Evolutionary conservation across 1,140 invertebrate species (phyloP).

Genomic region (Apocrypta bakeri): DNA sequence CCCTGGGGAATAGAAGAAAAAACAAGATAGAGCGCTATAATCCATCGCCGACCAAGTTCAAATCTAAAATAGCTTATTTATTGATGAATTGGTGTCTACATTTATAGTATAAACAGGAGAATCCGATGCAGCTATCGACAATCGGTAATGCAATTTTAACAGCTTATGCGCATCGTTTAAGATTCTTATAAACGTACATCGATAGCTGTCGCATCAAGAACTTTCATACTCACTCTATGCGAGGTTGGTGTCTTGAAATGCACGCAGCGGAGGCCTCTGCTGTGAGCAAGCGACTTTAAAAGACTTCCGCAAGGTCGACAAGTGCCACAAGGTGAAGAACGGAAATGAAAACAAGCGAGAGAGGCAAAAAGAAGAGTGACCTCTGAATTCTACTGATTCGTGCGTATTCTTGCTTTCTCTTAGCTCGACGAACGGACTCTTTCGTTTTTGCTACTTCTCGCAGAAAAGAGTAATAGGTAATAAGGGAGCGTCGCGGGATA

Average conservation of each 20-base stretch:
- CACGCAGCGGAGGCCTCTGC: neutral
- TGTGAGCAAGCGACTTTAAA: conserved; percentile 9
- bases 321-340: neutral
- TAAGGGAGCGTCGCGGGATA: too few relatives aligned
- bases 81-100: too few relatives aligned
- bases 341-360: neutral
- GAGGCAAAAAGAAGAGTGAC: neutral
- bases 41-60: too few relatives aligned
- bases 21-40: too few relatives aligned
- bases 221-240: neutral
- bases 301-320: neutral
- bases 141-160: conserved; percentile 23
- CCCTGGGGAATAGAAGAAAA: neutral
- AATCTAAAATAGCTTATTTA: too few relatives aligned
- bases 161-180: neutral
- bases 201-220: conserved; percentile 28
- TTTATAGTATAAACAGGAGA: too few relatives aligned
- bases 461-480: too few relatives aligned
- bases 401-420: neutral
- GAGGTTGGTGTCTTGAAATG: neutral
- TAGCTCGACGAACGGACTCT: neutral
- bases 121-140: neutral
- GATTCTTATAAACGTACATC: conserved; percentile 26
- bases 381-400: neutral
- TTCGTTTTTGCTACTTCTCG: neutral